These are phyloP conservation scores for Andrena flavipes DNA, from an alignment of 2,888 invertebrate genomes.

Conservation along the genomic window DNA sequence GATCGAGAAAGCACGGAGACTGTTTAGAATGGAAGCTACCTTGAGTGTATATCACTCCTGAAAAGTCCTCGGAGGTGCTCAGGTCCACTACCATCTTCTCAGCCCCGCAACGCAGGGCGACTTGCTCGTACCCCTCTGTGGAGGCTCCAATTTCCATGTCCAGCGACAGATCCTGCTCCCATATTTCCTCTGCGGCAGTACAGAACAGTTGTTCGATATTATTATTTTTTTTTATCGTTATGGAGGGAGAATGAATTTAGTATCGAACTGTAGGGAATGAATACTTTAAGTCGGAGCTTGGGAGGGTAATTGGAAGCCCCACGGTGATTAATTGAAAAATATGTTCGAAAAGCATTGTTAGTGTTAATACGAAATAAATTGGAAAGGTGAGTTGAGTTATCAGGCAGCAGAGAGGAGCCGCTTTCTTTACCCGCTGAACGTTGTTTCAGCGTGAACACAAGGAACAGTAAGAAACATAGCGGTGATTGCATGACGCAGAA, in stretches of 20 bases:
- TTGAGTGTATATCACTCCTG: conserved; percentile 88
- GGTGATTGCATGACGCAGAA: conserved; percentile 58
- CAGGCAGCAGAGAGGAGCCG: not conserved
- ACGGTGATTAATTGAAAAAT: too few species aligned
- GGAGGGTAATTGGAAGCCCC: too few species aligned
- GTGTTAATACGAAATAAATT: too few species aligned
- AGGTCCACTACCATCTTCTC: conserved; percentile 86
- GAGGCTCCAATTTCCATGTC: conserved; percentile 87
- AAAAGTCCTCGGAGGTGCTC: conserved; percentile 87
- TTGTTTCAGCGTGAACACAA: conserved; percentile 31
- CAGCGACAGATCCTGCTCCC: conserved; percentile 86
- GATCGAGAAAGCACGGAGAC: conserved; percentile 87
- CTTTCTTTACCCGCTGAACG: conserved; percentile 57
- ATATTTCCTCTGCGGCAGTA: conserved; percentile 81
- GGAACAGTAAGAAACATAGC: conserved; percentile 33
- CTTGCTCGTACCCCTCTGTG: conserved; percentile 86
- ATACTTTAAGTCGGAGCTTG: too few species aligned
- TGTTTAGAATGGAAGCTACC: conserved; percentile 87
- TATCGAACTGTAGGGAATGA: not conserved
- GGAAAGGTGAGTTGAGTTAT: not conserved
- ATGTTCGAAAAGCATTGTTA: too few species aligned
- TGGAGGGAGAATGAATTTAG: not conserved
- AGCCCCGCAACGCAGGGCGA: conserved; percentile 87
- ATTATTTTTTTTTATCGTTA: not conserved
- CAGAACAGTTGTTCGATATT: not conserved